Base-by-base conservation (phyloP, 2,888 invertebrate genomes). In the Bruchidius siliquastri region DNA sequence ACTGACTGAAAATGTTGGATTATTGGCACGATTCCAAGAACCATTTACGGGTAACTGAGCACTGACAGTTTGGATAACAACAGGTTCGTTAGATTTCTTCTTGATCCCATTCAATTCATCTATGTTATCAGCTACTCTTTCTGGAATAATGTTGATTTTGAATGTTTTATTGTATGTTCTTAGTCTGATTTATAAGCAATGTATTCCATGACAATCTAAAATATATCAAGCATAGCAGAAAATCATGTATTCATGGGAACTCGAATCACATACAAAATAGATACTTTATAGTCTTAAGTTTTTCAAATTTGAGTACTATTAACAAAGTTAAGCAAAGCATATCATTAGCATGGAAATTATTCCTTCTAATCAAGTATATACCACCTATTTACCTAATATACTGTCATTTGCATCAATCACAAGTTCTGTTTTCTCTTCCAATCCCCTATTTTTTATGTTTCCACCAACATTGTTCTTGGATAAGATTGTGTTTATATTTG, bases 331-430 rank as follows among this genome's bases (percentile, higher is more conserved):
- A n/a, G n/a, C n/a, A n/a, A n/a, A n/a, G n/a, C n/a, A n/a, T n/a
- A n/a, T 26, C 8, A 26, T 26, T 26, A 26, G 2, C 26, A 26
- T 26, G 26, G 8, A 26, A 26, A 26, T 4, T 26, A 26, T 26
- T 2, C 2, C 8, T 26, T 26, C 8, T 26, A n/a, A n/a, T n/a
- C n/a, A n/a, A n/a, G n/a, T n/a, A n/a, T n/a, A n/a, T n/a, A n/a
- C 26, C 26, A 26, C 26, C 8, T 26, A 26, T 8, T 49, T 49
- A 49, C 49, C 49, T 49, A 49, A 13, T 30, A 71, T 71, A 26
- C 13, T 88, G 86, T 97, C 97, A 87, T 96, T 97, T 20, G 92
- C 91, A 81, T 96, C 96, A 26, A 93, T 88, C 18, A 97, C 83
- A 80, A 94, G 88, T 76, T 97, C 96, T 80, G 92, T 91, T 83